Evolutionary conservation across 2,113 vertebrate genomes (phyloP), one percentile per base, ranked within the genome.

Genomic region (Colius striatus): DNA sequence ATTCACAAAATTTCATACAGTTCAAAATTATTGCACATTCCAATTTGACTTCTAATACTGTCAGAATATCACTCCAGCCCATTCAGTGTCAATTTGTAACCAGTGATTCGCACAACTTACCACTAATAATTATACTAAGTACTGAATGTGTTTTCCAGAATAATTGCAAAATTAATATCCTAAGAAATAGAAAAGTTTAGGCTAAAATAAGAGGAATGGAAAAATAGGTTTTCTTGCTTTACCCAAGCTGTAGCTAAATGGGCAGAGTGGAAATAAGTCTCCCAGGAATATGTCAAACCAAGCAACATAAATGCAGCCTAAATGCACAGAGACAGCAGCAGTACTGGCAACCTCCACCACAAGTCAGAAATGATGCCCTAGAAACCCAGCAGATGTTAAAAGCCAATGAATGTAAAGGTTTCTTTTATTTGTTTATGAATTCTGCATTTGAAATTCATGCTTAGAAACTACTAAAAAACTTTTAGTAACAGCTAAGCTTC

Each of bases 241-340:
- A 20, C 34, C 51, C 32, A 41, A 29, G 36, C 50, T 89, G 48
- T 29, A 73, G n/a, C 34, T 75, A 89, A 91, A 84, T 43, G 53
- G 70, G 77, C 43, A 75, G 55, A 75, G 60, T 48, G 55, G 57
- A 87, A 91, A 29, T 45, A 87, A 75, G 20, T 82, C 68, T 89
- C 83, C 10, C 70, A 85, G 83, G 85, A 89, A 45, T 63, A 73
- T 48, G 78, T 77, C 93, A 92, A 92, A 84, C 66, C 78, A 88
- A 87, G 89, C 23, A 71, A 79, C 34, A 50, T 11, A 86, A 90
- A 80, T 34, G 55, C 72, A 95, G 47, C 47, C 45, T 84, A 54
- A 84, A 41, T 86, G 32, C 77, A 70, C 88, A 65, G 57, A 54
- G 74, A 91, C 38, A 63, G 71, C 53, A 66, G 71, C 79, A 86